Evolutionary conservation across 2,888 invertebrate species (phyloP), one percentile per base, ranked within the genome.

Genomic region (Zonitis immaculata): DNA sequence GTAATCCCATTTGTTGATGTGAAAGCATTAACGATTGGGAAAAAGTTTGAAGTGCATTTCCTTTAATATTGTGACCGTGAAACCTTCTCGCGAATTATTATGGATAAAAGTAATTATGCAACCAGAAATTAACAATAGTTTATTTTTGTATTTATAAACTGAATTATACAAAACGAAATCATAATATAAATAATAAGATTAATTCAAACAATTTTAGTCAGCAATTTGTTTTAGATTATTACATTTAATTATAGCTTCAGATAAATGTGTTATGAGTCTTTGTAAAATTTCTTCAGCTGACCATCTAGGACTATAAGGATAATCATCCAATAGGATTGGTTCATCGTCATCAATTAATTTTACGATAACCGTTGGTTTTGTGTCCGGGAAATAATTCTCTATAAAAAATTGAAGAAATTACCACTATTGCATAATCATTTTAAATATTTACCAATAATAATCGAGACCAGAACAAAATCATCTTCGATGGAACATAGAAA

Each of bases 401-500:
- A 47, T 4, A 45, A 14, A 63, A 22, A 54, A 25, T 42, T 18
- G 47, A 52, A 44, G 26, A 26, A 46, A 35, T 18, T n/a, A n/a
- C n/a, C 4, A 8, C 18, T 27, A 6, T 44, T 44, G 20, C 25
- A 27, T 47, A 32, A 16, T 25, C 14, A 47, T 28, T 18, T 32
- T 65, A 6, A 22, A n/a, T 32, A 47, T 70, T 67, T 69, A 81
- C 82, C 79, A 62, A 81, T 75, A 56, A 76, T 77, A 59, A 86
- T 79, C 58, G 79, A 78, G 22, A 86, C 73, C 44, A 86, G 77
- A 45, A 54, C 47, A 69, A 82, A 80, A 68, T 84, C 84, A 67
- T 80, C 80, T 64, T 82, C 80, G 71, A 80, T 79, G 72, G 83
- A 81, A 70, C 83, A 80, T 22, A 86, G 68, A 63, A 86, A 81